Evolutionary conservation across 1,140 invertebrate species (phyloP).

Genomic region (Tachypleus tridentatus): DNA sequence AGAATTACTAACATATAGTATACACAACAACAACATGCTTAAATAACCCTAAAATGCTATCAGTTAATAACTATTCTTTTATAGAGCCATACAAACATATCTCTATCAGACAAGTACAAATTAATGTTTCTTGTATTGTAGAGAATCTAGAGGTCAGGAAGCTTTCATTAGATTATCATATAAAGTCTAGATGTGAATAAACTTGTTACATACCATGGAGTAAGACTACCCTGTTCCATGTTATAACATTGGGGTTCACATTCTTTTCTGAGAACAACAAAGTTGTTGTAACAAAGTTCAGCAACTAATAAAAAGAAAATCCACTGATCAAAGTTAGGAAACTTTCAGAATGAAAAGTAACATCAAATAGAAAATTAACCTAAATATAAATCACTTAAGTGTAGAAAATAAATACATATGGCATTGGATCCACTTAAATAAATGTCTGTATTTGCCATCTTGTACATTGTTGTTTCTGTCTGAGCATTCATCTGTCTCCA

Average conservation of each 20-base stretch:
- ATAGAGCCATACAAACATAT: neutral
- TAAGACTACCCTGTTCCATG: constrained; percentile 81
- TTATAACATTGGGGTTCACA: constrained; percentile 70
- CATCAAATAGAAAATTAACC: neutral
- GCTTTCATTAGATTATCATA: too few relatives aligned
- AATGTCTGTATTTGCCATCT: too few relatives aligned
- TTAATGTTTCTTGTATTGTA: too few relatives aligned
- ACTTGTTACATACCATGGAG: constrained; percentile 53
- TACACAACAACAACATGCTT: too few relatives aligned
- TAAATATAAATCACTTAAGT: neutral
- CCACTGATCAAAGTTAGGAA: constrained; percentile 1
- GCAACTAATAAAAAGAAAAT: constrained; percentile 44
- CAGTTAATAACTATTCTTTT: neutral
- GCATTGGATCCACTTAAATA: neutral
- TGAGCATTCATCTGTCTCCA: too few relatives aligned
- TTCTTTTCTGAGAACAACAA: constrained; percentile 68
- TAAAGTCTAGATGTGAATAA: too few relatives aligned
- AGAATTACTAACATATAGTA: too few relatives aligned
- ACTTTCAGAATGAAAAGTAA: neutral
- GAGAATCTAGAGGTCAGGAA: too few relatives aligned
- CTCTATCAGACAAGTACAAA: too few relatives aligned
- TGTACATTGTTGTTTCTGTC: too few relatives aligned
- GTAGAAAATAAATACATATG: neutral
- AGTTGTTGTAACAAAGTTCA: constrained; percentile 72
- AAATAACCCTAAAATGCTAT: too few relatives aligned